Evolutionary conservation across 2,113 vertebrate genomes (phyloP).

Genomic region (Corapipo altera): DNA sequence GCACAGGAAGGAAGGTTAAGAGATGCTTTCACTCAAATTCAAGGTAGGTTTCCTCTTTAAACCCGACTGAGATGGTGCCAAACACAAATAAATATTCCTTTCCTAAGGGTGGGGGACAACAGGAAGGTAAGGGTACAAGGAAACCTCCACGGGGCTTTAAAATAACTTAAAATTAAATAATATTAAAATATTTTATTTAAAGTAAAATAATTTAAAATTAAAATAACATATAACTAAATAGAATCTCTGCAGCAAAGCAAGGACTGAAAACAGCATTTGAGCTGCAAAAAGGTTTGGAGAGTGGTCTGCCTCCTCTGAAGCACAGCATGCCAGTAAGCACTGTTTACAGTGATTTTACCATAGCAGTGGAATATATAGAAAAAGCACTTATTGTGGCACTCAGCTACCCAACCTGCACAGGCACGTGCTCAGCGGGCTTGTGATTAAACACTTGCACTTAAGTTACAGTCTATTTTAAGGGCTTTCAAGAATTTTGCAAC

Average conservation of each 20-base stretch:
- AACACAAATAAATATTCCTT: neutral
- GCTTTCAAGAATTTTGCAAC: constrained; percentile 1
- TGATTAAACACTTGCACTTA: neutral
- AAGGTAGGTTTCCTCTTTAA: neutral
- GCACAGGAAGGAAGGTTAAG: neutral
- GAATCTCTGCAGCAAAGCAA: neutral
- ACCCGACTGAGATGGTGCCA: neutral
- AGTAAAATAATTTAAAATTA: no score
- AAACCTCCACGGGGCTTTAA: neutral
- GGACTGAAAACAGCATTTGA: neutral
- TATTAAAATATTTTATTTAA: no score
- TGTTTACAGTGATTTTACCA: neutral
- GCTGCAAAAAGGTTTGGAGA: neutral
- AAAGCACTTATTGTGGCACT: neutral
- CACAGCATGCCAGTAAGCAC: neutral
- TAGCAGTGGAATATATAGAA: neutral
- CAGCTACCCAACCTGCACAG: neutral
- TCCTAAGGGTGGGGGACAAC: fast-evolving
- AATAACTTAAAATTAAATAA: neutral
- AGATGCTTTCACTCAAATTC: neutral
- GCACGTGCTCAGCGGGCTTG: fast-evolving
- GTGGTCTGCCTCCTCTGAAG: neutral
- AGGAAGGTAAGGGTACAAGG: neutral
- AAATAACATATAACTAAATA: neutral
- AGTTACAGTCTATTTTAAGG: neutral